Conservation (phyloP, 2,888 invertebrate genomes). For the Standfussiana lucernea region DNA sequence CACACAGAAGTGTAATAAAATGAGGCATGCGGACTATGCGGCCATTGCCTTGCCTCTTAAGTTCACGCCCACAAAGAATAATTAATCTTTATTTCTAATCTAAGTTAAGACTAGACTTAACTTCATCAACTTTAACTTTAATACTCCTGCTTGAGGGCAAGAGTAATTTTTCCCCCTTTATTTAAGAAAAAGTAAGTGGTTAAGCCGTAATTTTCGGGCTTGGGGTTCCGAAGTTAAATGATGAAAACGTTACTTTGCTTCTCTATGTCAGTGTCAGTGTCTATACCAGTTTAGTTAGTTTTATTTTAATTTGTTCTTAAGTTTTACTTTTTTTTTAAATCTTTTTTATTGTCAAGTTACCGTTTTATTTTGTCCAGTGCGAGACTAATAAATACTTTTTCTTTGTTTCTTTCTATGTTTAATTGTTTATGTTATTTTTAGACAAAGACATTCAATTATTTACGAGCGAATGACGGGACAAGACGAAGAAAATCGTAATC, state of each 20-base stretch:
- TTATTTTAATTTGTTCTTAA: no score
- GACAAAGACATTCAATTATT: no score
- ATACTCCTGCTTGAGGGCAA: slow-evolving; percentile 22
- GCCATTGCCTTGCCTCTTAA: slow-evolving; percentile 74
- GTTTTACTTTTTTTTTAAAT: no score
- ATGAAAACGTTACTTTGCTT: not conserved
- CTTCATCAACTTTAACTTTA: slow-evolving; percentile 45
- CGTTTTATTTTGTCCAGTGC: no score
- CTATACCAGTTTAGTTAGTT: no score
- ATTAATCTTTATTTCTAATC: slow-evolving; percentile 68
- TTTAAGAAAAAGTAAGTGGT: slow-evolving; percentile 37
- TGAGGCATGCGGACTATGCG: slow-evolving; percentile 82
- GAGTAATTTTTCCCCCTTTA: slow-evolving; percentile 26
- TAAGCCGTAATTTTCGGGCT: slow-evolving; percentile 25
- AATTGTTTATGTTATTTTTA: no score
- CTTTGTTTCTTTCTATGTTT: no score
- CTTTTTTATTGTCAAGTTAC: no score
- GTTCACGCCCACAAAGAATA: slow-evolving; percentile 71
- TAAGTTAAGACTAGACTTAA: slow-evolving; percentile 53
- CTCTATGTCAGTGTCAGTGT: no score
- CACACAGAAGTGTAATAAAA: slow-evolving; percentile 78
- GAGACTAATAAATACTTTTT: no score
- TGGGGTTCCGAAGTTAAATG: slow-evolving; percentile 4
- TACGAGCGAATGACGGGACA: no score
- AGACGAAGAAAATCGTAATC: no score